Evolutionary conservation across 1,140 invertebrate species (phyloP), one percentile per base, ranked within the genome.

Genomic region (Neodiprion fabricii): DNA sequence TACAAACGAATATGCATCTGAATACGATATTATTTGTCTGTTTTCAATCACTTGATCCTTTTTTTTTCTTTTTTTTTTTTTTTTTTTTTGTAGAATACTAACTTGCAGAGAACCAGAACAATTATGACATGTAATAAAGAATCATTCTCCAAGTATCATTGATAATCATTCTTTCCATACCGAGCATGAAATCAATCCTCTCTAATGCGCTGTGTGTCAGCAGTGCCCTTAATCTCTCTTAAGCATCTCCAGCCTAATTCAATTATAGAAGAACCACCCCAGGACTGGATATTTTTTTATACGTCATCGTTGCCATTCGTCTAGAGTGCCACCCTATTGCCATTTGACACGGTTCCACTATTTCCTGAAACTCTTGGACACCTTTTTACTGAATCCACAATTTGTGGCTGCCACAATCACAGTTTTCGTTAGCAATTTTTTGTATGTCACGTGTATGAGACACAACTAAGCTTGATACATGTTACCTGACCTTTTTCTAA

Each of bases 211-310:
- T 75, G 77, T 85, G 82, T 85, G 84, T 85, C 85, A 86, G 82
- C 82, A 83, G 80, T 84, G 86, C 78, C 85, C 85, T 82, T 85
- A 87, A 87, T 87, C 86, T 83, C 74, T 79, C 74, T 77, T 85
- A 85, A 87, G 79, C 83, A 87, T 80, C 86, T 82, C 86, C 86
- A 87, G 87, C 85, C 84, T 84, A 86, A 87, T 87, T 87, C 82
- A 86, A 87, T 87, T 87, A 86, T 73, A 77, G 4, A 21, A 23
- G 17, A 69, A 21, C 21, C 17, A 14, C 61, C 12, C 61, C 61
- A 14, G 3, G 61, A 7, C 11, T 5, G 40, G 12, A 23, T 47
- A 69, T 23, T 47, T 47, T 69, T 21, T 69, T 69, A 11, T 14
- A 11, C 11, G 10, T 69, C 21, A 47, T 21, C 67, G 40, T 14